Evolutionary conservation across 2,113 vertebrate genomes (phyloP).

Genomic region (Clarias magur): DNA sequence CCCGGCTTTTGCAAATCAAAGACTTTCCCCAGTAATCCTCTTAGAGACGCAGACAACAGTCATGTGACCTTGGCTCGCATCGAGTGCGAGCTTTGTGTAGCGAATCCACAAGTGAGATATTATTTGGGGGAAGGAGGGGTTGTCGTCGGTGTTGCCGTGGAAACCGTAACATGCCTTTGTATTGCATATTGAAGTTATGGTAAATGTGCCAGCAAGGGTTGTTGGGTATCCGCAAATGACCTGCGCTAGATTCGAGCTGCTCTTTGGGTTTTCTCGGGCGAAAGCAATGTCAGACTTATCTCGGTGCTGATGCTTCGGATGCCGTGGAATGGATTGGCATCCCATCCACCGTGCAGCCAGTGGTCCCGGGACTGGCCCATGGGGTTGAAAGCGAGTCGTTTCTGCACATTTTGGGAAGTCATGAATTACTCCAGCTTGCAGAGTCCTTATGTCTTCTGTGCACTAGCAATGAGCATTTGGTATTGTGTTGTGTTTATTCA

Average conservation of each 20-base stretch:
- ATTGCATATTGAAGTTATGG: background rate
- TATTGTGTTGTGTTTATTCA: background rate
- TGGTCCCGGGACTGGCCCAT: background rate
- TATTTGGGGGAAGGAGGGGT: background rate
- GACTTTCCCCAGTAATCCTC: slow-evolving; percentile 54
- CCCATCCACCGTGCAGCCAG: background rate
- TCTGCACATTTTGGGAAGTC: background rate
- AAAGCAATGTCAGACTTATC: background rate
- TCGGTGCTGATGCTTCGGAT: background rate
- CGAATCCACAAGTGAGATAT: slow-evolving; percentile 34
- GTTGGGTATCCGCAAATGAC: background rate
- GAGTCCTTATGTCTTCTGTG: background rate
- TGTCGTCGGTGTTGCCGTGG: slow-evolving; percentile 36
- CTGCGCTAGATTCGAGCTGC: background rate
- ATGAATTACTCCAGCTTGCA: background rate
- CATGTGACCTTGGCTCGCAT: slow-evolving; percentile 53
- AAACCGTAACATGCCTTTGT: slow-evolving; percentile 43
- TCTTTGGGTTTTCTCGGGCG: background rate
- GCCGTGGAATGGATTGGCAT: background rate
- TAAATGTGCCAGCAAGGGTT: slow-evolving; percentile 13
- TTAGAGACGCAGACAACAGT: slow-evolving; percentile 46
- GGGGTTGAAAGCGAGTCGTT: too few species aligned
- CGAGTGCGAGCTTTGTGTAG: slow-evolving; percentile 39
- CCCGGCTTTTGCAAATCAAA: slow-evolving; percentile 54
- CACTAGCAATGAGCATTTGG: background rate